Conservation (phyloP, 2,113 vertebrate genomes). For the Brachyhypopomus occidentalis region DNA sequence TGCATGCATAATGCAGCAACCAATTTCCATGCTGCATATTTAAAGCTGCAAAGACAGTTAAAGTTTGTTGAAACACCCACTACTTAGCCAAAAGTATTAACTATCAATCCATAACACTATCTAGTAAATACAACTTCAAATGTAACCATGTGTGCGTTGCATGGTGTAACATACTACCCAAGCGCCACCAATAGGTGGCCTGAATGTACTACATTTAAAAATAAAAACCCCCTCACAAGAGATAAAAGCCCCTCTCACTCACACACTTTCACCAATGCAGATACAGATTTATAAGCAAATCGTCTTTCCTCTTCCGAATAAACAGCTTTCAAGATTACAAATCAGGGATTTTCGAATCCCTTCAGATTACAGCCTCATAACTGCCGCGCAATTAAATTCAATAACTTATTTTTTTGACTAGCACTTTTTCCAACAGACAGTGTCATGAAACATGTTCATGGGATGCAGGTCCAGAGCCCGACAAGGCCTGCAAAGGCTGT, state of each 20-base stretch:
- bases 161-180: slow-evolving; percentile 24
- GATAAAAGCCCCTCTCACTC: background rate
- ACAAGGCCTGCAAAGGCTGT: no score
- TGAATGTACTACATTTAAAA: slow-evolving; percentile 27
- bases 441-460: no score
- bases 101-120: background rate
- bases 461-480: no score
- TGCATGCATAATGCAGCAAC: background rate
- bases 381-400: no score
- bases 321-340: background rate
- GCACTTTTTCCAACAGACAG: no score
- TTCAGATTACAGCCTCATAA: background rate
- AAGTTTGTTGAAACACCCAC: no score
- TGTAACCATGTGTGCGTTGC: background rate
- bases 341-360: background rate
- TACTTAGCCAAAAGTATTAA: no score
- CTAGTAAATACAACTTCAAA: background rate
- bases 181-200: slow-evolving; percentile 29
- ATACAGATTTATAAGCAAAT: background rate
- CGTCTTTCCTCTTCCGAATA: background rate
- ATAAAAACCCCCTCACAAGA: no score
- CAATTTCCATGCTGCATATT: background rate
- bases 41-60: no score
- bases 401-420: no score
- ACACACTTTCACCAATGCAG: background rate